Evolutionary conservation across 2,113 vertebrate species (phyloP), one percentile per base, ranked within the genome.

Genomic region (Rostratula benghalensis): DNA sequence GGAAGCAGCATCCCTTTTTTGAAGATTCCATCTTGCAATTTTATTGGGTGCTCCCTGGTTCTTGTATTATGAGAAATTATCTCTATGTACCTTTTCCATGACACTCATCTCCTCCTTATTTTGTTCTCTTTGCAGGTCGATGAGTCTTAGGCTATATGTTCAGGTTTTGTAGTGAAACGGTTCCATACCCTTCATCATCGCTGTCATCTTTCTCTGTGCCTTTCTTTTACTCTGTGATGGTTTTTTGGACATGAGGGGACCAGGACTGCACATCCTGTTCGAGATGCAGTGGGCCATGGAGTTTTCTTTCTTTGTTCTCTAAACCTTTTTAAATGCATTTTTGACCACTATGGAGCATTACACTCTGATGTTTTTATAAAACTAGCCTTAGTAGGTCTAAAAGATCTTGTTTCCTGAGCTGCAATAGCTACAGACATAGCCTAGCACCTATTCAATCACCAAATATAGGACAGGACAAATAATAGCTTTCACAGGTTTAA

Each of bases 351-450:
- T 77, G 60, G 51, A 61, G 73, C 41, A 27, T 77, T 76, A n/a
- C 27, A 59, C 79, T 93, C 41, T 86, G 75, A 48, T 61, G 51
- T 71, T 83, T 92, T 94, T 75, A 51, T 71, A 88, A 89, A 92
- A 60, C 73, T 48, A 67, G 27, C 80, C 83, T 80, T 81, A 87
- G 51, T 24, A 70, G 70, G 65, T 91, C 43, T 75, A 39, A 87
- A 87, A 87, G 69, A 30, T 67, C 80, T 56, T 89, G 16, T 51
- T 51, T 94, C n/a, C 48, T 75, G 51, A 68, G 65, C 61, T 78
- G 51, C 56, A 28, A 19, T 33, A 87, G 60, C 41, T 64, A 43
- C 48, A 54, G 68, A 35, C 5, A 4, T 50, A 74, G 80, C 56
- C 69, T 68, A 46, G 48, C 51, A 78, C 56, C 0, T 17, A 46